These are phyloP conservation scores for Eupeodes luniger DNA, from an alignment of 2,888 invertebrate species.

Conservation along the genomic window DNA sequence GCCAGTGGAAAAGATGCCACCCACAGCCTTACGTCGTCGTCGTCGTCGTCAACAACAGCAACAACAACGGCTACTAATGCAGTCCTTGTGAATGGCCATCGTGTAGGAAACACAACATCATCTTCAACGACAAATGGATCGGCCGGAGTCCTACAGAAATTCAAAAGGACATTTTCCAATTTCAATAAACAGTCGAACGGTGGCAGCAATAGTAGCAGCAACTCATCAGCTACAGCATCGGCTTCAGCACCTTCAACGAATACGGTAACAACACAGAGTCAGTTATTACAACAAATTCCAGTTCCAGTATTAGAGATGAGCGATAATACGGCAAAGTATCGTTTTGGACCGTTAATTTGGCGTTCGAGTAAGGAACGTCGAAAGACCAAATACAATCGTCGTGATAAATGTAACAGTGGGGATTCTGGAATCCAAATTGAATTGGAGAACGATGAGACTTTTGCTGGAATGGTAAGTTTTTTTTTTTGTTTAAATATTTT, in stretches of 20 bases:
- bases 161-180: constrained; percentile 88
- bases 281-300: constrained; percentile 68
- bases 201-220: constrained; percentile 50
- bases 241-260: constrained; percentile 41
- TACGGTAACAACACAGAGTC: constrained; percentile 28
- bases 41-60: constrained; percentile 30
- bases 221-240: constrained; percentile 41
- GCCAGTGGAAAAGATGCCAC: constrained; percentile 61
- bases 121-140: constrained; percentile 77
- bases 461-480: constrained; percentile 76
- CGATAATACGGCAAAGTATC: constrained; percentile 81
- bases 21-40: constrained; percentile 55
- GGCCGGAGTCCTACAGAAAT: constrained; percentile 89
- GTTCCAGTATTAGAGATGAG: constrained; percentile 72
- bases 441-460: constrained; percentile 84
- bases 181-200: constrained; percentile 80
- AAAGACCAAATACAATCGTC: constrained; percentile 88
- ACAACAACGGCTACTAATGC: constrained; percentile 54
- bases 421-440: constrained; percentile 91
- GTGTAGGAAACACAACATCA: constrained; percentile 42
- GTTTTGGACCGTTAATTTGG: constrained; percentile 90
- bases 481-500: not conserved
- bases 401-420: constrained; percentile 90
- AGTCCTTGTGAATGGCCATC: constrained; percentile 58
- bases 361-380: constrained; percentile 89